phyloP scores from a whole-genome alignment of 1,140 invertebrate species.

The Aradophagus sp. region DNA sequence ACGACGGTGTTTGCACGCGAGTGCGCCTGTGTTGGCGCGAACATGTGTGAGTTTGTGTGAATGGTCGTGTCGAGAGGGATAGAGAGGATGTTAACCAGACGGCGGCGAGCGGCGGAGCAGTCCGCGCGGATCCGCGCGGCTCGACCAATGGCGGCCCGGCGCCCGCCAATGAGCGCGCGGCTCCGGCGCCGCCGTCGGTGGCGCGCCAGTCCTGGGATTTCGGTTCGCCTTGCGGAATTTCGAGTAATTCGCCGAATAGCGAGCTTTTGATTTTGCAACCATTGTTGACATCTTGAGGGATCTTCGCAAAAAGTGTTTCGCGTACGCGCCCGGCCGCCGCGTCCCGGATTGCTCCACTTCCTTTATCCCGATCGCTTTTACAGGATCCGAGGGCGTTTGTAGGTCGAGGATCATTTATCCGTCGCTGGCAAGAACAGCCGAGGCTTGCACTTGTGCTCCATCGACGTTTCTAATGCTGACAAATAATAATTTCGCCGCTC shows the following conservation, averaged over 20 bases:
- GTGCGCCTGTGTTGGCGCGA: too few species aligned
- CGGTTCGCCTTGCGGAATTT: constrained; percentile 43
- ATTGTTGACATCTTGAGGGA: constrained; percentile 56
- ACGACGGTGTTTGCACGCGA: constrained; percentile 1
- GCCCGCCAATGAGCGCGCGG: constrained; percentile 47
- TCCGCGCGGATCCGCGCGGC: constrained; percentile 67
- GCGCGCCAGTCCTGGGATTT: constrained; percentile 17
- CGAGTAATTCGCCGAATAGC: constrained; percentile 51
- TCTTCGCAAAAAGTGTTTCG: constrained; percentile 49
- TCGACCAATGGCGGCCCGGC: constrained; percentile 58
- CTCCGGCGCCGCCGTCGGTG: background rate
- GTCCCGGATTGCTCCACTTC: constrained; percentile 35
- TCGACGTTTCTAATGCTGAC: constrained; percentile 25
- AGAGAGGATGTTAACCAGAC: constrained; percentile 47
- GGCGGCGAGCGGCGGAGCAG: constrained; percentile 28
- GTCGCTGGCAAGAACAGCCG: too few species aligned
- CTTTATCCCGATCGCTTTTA: constrained; percentile 40
- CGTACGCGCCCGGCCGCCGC: constrained; percentile 4
- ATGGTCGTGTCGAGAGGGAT: constrained; percentile 38
- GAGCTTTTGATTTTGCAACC: constrained; percentile 57
- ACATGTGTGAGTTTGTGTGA: constrained; percentile 5
- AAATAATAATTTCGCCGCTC: constrained; percentile 21
- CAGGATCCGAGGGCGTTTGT: constrained; percentile 24
- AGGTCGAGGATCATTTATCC: constrained; percentile 43
- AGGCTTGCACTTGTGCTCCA: constrained; percentile 27